Evolutionary conservation across 2,113 vertebrate species (phyloP).

Genomic region (Mystacornis crossleyi): DNA sequence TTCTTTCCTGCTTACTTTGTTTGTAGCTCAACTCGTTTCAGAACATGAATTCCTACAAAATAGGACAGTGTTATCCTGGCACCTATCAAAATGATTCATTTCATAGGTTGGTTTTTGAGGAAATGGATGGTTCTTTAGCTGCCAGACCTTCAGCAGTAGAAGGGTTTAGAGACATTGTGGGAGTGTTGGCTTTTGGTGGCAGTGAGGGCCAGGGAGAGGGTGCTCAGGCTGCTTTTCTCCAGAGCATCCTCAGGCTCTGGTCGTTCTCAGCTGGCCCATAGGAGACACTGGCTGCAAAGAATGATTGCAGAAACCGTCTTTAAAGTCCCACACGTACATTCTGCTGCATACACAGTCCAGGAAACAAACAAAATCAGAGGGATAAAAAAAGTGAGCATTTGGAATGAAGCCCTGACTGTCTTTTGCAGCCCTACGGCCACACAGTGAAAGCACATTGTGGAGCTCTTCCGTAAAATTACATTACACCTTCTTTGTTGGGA

Average conservation of each 20-base stretch:
- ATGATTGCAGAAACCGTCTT: background rate
- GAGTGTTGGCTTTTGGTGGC: background rate
- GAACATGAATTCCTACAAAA: constrained; percentile 14
- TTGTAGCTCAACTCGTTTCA: background rate
- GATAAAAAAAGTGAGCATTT: background rate
- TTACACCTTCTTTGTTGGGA: background rate
- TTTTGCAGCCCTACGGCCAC: background rate
- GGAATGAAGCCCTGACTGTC: background rate
- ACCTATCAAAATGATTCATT: background rate
- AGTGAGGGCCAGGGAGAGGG: background rate
- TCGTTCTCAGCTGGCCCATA: background rate
- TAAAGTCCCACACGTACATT: background rate
- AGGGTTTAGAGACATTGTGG: background rate
- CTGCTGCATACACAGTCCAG: background rate
- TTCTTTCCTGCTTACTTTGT: background rate
- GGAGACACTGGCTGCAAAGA: background rate
- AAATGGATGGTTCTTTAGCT: background rate
- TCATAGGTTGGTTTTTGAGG: background rate
- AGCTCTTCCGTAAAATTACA: background rate
- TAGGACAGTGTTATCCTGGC: background rate
- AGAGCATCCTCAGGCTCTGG: background rate
- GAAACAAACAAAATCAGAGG: background rate
- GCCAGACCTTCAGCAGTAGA: background rate
- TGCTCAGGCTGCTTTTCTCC: background rate
- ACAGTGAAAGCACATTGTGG: background rate